Evolutionary conservation across 53 echinoderm and acorn worm species (phyloP).

Genomic region (Holothuria scabra): DNA sequence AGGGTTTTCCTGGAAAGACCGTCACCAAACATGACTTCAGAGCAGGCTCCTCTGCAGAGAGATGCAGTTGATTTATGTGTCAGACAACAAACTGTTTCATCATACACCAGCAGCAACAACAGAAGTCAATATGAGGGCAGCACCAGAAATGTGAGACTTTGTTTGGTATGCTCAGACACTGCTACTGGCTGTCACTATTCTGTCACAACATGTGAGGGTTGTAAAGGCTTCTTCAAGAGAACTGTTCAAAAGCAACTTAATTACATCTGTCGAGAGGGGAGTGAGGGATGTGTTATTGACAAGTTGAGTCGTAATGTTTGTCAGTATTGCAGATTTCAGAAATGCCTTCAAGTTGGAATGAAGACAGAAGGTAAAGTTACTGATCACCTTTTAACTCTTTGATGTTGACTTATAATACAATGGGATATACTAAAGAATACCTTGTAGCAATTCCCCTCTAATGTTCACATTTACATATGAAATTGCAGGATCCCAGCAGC

Average conservation of each 20-base stretch:
- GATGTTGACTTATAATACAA: too few relatives aligned
- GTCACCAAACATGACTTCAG: too few relatives aligned
- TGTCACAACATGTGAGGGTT: conserved; percentile 78
- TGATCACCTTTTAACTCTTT: too few relatives aligned
- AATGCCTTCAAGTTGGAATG: conserved; percentile 82
- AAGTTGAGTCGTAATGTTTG: conserved; percentile 76
- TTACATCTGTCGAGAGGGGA: conserved; percentile 64
- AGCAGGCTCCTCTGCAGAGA: too few relatives aligned
- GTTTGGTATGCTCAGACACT: conserved; percentile 73
- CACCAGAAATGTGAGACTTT: not conserved
- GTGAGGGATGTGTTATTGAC: conserved; percentile 57
- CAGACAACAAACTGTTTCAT: too few relatives aligned
- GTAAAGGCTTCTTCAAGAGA: conserved; percentile 88
- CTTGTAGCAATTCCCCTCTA: too few relatives aligned
- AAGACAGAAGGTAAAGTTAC: conserved; percentile 79
- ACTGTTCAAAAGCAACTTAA: conserved; percentile 86
- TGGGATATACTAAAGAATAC: too few relatives aligned
- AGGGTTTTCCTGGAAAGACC: too few relatives aligned
- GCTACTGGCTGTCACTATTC: conserved; percentile 84
- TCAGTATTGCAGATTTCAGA: conserved; percentile 81
- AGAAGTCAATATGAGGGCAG: not conserved
- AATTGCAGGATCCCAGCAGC: too few relatives aligned
- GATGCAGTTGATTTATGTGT: too few relatives aligned
- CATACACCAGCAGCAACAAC: too few relatives aligned
- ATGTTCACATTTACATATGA: too few relatives aligned